A percentile compares a stretch with the other conserved stretches of the same genome.
Conservation (phyloP, 2,113 vertebrate species). For the Junco hyemalis region DNA sequence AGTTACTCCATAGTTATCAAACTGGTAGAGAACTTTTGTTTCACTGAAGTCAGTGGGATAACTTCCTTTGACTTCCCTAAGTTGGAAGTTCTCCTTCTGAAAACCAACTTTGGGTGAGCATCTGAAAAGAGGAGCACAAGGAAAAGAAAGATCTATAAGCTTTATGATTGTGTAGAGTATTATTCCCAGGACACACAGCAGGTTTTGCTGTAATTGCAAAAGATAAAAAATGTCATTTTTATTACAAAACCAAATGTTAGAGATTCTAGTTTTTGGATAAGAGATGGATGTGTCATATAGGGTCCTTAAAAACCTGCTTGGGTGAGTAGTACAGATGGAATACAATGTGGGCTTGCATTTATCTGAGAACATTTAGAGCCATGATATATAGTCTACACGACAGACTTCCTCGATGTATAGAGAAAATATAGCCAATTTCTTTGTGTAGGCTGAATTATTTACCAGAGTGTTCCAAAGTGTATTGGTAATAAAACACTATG, state of each 20-base stretch:
- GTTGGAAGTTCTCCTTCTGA: background rate
- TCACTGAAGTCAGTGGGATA: background rate
- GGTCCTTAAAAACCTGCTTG: background rate
- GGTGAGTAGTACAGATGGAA: conserved; percentile 36
- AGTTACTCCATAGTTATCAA: background rate
- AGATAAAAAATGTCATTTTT: conserved; percentile 17
- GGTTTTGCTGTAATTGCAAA: conserved; percentile 25
- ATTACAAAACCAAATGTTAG: background rate
- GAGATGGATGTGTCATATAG: background rate
- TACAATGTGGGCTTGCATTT: conserved; percentile 28
- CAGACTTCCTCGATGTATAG: conserved; percentile 37
- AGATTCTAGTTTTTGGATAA: conserved; percentile 4
- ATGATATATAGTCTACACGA: conserved; percentile 14
- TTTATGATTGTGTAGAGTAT: background rate
- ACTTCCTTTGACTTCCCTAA: background rate
- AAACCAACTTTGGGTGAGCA: background rate
- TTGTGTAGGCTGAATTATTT: conserved; percentile 66
- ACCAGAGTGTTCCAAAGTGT: conserved; percentile 51
- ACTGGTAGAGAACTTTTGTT: background rate
- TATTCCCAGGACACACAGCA: background rate
- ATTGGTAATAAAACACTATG: conserved; percentile 59
- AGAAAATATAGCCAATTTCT: conserved; percentile 62
- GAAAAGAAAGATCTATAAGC: background rate
- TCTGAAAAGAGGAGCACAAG: background rate
- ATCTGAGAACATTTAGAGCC: conserved; percentile 47